Evolutionary conservation across 2,113 vertebrate genomes (phyloP), one percentile per base, ranked within the genome.

Genomic region (Halichoerus grypus): DNA sequence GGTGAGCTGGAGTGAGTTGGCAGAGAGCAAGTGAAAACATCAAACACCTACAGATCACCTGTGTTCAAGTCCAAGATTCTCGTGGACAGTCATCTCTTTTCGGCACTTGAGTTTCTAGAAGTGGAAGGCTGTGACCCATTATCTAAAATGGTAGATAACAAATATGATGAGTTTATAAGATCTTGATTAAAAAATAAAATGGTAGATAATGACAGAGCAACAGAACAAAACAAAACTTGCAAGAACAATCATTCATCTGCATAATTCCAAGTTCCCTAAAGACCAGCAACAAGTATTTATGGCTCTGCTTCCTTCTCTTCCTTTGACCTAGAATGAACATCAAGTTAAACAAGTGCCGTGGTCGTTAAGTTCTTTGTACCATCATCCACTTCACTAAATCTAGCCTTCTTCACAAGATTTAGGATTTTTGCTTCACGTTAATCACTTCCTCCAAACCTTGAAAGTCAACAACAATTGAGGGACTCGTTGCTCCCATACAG

Each of bases 381-480:
- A 51, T 79, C 57, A 51, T 79, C 57, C 49, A 24, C 77, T 59
- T 95, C 90, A 89, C 83, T 96, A 91, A 91, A 81, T 83, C 72
- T 92, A 61, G 65, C 77, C 82, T 77, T 96, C 81, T 61, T 61
- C 80, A 55, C 8, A 91, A 88, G 97, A 97, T 97, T 96, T 96
- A 97, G 93, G 81, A 85, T 31, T 85, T 91, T 46, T 55, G 76
- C 81, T 88, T 84, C 92, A 77, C 0, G 6, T 97, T 97, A 94
- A 88, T 97, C 97, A 97, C 82, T 95, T 95, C 76, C 94, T 74
- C 0, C 26, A 94, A 97, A 93, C 63, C 95, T 97, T 96, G 96
- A 72, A 93, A 91, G 88, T 97, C 93, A 97, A 96, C 95, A 94
- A 91, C 93, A 91, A 55, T 61, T 76, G 51, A 3, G 1, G 81